Percentiles rank a stretch among this genome's conserved stretches.
Evolutionary conservation across 2,113 vertebrate species (phyloP).

Genomic region (Vicugna pacos): DNA sequence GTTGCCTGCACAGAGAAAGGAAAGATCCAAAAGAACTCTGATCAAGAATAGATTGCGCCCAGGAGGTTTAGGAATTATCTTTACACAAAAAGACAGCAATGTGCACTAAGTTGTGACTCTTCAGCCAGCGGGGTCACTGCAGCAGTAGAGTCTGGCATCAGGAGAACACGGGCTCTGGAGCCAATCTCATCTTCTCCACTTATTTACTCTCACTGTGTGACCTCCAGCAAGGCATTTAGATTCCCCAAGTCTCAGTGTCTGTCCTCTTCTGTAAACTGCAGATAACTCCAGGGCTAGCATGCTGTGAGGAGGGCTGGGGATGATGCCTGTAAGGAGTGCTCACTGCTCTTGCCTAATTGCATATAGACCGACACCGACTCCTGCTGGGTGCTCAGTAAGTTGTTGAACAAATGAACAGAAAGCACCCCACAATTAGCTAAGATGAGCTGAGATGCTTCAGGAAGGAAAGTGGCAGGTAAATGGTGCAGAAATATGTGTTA

Average conservation of each 20-base stretch:
- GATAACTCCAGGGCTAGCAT: neutral
- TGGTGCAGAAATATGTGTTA: neutral
- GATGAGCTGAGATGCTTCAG: neutral
- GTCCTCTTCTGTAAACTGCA: neutral
- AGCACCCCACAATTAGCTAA: neutral
- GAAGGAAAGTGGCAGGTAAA: neutral
- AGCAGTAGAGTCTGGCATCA: neutral
- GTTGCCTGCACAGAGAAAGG: neutral
- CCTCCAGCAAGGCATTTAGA: neutral
- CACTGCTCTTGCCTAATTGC: neutral
- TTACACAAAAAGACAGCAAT: neutral
- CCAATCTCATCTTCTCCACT: neutral
- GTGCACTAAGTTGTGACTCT: neutral
- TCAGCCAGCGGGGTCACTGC: neutral
- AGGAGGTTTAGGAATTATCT: neutral
- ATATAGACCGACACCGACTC: fast-evolving
- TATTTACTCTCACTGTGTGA: neutral
- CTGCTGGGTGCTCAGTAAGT: neutral
- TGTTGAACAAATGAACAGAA: neutral
- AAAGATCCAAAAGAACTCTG: neutral
- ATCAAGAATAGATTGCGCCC: neutral
- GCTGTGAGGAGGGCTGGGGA: fast-evolving
- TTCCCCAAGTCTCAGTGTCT: neutral
- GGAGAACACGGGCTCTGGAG: neutral
- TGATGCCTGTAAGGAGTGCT: too few relatives aligned